Base-by-base conservation (phyloP, 2,797 vertebrate genomes). In the Bradypus variegatus region DNA sequence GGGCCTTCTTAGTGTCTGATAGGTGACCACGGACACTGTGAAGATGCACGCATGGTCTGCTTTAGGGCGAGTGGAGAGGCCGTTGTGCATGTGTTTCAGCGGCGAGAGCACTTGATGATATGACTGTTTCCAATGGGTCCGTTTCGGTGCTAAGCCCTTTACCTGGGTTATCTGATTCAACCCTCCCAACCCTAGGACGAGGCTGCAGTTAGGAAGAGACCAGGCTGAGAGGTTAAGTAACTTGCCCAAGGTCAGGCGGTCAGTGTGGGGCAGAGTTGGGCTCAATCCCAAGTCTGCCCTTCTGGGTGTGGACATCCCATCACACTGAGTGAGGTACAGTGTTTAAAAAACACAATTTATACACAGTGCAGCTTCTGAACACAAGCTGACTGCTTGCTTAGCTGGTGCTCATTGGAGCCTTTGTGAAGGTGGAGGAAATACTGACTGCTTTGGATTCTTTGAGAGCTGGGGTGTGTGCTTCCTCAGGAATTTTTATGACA, bases 141-240 rank as follows among this genome's bases (percentile, higher is more conserved):
- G 6, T 70, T 65, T 88, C 65, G 23, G 3, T 76, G 89, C 83
- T 76, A 27, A 81, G n/a, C 29, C 58, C 48, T 90, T 91, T 65
- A 19, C 55, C 36, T 58, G 64, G 50, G 38, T 78, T 87, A 25
- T 76, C 83, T 86, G 11, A 21, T 10, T 90, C 69, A 72, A 62
- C 29, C 67, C 25, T 80, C 41, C 62, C 16, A 48, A 7, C 19
- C 10, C 27, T 45, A 21, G 60, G 53, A 88, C 50, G 50, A 78
- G n/a, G 77, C 73, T 25, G 33, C 29, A 41, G 0, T 72, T 55
- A 73, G 77, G 53, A 64, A 31, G 12, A 91, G 33, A 48, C 55
- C n/a, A 77, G 64, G 36, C 41, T 2, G n/a, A 60, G 55, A 91
- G 19, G 83, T 69, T 81, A 78, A 45, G 41, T 21, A 36, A 65